Evolutionary conservation across 2,888 invertebrate genomes (phyloP).

Genomic region (Theodoxus fluviatilis): DNA sequence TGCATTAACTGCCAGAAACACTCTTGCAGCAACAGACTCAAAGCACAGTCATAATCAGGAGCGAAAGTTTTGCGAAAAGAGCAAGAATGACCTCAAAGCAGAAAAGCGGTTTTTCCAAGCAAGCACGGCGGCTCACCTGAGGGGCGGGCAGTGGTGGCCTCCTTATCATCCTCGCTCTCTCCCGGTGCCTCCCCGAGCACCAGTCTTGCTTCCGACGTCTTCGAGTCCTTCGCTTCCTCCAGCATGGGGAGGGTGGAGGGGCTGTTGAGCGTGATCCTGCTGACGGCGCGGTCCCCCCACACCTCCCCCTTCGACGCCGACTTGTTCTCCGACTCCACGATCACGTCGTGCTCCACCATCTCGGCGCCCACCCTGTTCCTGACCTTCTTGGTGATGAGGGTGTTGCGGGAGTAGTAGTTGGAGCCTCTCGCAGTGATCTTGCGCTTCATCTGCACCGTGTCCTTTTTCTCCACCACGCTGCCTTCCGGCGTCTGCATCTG

Average conservation of each 20-base stretch:
- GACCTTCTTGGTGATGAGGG: constrained; percentile 39
- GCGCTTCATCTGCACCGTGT: constrained; percentile 46
- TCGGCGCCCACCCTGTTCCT: constrained; percentile 42
- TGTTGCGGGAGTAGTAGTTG: constrained; percentile 47
- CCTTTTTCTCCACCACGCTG: constrained; percentile 43
- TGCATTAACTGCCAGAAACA: no score
- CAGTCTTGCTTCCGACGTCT: constrained; percentile 22
- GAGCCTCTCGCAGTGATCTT: constrained; percentile 52
- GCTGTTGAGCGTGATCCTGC: constrained; percentile 30
- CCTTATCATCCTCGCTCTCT: constrained; percentile 27
- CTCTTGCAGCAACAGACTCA: no score
- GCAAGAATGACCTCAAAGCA: no score
- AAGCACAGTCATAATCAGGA: no score
- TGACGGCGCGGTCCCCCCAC: constrained; percentile 46
- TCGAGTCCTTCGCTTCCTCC: neutral
- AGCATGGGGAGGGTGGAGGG: constrained; percentile 17
- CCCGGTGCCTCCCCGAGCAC: constrained; percentile 39
- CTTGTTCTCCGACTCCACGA: constrained; percentile 46
- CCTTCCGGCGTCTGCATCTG: constrained; percentile 46
- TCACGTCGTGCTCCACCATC: constrained; percentile 46
- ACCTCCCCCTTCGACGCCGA: constrained; percentile 48
- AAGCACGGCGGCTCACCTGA: constrained; percentile 44
- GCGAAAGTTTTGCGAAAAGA: no score
- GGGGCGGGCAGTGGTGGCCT: constrained; percentile 31
- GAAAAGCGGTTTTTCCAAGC: no score